A percentile compares a stretch with the other conserved stretches of the same genome.
These are phyloP conservation scores for Ophthalmolycus amberensis DNA, from an alignment of 2,113 vertebrate genomes.

Conservation along the genomic window DNA sequence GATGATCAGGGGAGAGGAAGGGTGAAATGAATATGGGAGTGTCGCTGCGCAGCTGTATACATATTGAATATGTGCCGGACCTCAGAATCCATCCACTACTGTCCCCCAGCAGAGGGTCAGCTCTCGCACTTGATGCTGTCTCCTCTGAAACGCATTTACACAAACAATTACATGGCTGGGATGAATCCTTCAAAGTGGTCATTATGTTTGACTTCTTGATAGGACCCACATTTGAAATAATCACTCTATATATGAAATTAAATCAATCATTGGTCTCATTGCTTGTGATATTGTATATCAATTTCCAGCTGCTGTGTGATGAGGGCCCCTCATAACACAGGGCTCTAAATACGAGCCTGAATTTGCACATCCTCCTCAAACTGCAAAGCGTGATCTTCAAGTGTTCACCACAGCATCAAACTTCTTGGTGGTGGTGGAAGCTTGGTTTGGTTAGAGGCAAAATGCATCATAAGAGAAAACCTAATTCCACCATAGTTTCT, in stretches of 20 bases:
- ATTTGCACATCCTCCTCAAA: neutral
- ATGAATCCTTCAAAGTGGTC: neutral
- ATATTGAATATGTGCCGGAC: slow-evolving; percentile 44
- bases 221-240: neutral
- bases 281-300: neutral
- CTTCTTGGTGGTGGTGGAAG: neutral
- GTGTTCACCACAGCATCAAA: neutral
- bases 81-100: neutral
- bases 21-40: slow-evolving; percentile 43
- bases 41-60: slow-evolving; percentile 42
- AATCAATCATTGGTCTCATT: neutral
- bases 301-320: neutral
- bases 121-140: neutral
- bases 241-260: neutral
- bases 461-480: neutral
- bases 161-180: neutral
- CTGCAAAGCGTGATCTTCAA: neutral
- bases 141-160: neutral
- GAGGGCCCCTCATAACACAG: neutral
- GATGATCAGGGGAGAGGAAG: slow-evolving; percentile 35
- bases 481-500: neutral
- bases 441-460: neutral
- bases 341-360: neutral
- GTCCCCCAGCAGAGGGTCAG: neutral
- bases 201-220: neutral